These are phyloP conservation scores for Plecotus auritus DNA, from an alignment of 2,113 vertebrate genomes.

Conservation along the genomic window DNA sequence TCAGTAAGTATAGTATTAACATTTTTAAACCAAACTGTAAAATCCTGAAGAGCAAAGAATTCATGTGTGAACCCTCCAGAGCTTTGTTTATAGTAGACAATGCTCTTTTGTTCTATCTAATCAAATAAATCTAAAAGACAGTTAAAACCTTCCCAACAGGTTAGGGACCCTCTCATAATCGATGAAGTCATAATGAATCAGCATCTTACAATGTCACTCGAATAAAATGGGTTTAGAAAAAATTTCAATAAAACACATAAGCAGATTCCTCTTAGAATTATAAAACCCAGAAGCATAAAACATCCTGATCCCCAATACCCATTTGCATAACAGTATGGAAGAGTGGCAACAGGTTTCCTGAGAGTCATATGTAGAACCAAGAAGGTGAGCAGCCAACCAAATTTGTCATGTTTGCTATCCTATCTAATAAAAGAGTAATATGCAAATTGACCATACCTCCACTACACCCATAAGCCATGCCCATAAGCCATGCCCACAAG, in stretches of 20 bases:
- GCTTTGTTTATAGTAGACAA: neutral
- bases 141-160: neutral
- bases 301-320: neutral
- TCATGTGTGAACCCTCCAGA: neutral
- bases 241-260: neutral
- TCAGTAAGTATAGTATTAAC: neutral
- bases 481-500: too few species aligned
- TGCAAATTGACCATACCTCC: too few species aligned
- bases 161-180: neutral
- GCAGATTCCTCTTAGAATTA: neutral
- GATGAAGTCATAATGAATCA: neutral
- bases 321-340: neutral
- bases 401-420: neutral
- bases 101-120: neutral
- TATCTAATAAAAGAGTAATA: too few species aligned
- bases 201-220: neutral
- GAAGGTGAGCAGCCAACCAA: neutral
- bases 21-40: constrained; percentile 16
- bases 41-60: neutral
- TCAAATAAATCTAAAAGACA: neutral
- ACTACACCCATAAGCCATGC: too few species aligned
- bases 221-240: neutral
- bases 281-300: constrained; percentile 2
- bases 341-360: neutral
- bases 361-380: neutral